Evolutionary conservation across 2,888 invertebrate genomes (phyloP).

Genomic region (Apocheima hispidaria): DNA sequence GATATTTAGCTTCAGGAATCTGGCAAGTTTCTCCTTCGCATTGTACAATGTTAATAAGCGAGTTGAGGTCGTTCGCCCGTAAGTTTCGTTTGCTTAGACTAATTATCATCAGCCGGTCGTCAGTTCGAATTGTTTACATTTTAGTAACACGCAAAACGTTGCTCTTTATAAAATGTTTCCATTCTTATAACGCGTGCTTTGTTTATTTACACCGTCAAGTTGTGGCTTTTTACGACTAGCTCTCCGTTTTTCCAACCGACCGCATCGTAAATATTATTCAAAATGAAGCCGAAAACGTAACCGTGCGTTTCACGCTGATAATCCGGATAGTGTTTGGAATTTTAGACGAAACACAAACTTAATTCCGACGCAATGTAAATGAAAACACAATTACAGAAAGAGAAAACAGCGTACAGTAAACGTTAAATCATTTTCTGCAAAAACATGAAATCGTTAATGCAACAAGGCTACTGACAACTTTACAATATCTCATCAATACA

Average conservation of each 20-base stretch:
- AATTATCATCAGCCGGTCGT: conserved; percentile 36
- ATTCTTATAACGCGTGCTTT: conserved; percentile 27
- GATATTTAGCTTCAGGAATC: conserved; percentile 33
- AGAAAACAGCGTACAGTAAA: background rate
- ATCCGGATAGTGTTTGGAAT: too few species aligned
- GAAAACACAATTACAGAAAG: background rate
- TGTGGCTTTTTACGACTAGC: conserved; percentile 37
- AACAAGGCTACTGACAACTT: conserved; percentile 1
- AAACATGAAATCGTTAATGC: background rate
- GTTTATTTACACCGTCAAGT: conserved; percentile 41
- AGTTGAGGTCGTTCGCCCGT: conserved; percentile 42
- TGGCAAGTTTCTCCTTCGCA: conserved; percentile 37
- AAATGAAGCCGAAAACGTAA: conserved; percentile 9
- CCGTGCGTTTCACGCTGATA: background rate
- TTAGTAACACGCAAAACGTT: conserved; percentile 21
- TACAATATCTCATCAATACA: conserved; percentile 23
- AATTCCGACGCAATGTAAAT: too few species aligned
- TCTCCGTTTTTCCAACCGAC: conserved; percentile 22
- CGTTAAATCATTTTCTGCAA: background rate
- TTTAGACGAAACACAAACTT: too few species aligned
- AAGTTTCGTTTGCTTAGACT: conserved; percentile 38
- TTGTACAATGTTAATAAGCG: conserved; percentile 38
- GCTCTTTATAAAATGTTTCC: conserved; percentile 35
- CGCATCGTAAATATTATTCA: conserved; percentile 22
- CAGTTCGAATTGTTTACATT: conserved; percentile 38